Conservation (phyloP, 2,797 vertebrate species). For the Sebastiscus tertius region DNA sequence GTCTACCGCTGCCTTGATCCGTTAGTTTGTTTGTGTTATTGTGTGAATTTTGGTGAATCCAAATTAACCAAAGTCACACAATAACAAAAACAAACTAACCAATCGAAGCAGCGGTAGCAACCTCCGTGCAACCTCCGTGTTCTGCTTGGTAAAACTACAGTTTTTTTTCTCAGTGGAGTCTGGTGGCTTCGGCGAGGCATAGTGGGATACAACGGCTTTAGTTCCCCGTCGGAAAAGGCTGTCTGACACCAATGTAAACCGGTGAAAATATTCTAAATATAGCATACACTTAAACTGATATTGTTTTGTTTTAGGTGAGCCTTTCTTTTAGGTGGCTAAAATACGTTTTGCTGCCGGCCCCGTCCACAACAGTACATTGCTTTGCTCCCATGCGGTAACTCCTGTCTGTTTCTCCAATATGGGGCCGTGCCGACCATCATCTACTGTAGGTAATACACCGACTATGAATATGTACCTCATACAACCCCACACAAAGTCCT, state of each 20-base stretch:
- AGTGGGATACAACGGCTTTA: too few species aligned
- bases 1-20: not conserved
- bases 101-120: not conserved
- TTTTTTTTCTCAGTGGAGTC: rapidly evolving
- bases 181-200: too few species aligned
- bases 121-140: too few species aligned
- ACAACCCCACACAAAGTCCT: not conserved
- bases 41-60: not conserved
- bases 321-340: too few species aligned
- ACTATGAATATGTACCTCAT: not conserved
- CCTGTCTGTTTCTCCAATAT: not conserved
- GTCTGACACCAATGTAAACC: too few species aligned
- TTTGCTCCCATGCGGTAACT: not conserved
- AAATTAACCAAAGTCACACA: not conserved
- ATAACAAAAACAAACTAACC: not conserved
- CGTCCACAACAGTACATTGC: not conserved
- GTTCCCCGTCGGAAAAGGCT: too few species aligned
- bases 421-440: not conserved
- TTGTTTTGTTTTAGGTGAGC: too few species aligned
- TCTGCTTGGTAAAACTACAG: not conserved
- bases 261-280: not conserved
- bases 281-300: too few species aligned
- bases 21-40: not conserved
- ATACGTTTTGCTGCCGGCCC: too few species aligned
- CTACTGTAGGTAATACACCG: not conserved